phyloP scores from a whole-genome alignment of 2,113 vertebrate genomes.

The Odocoileus hemionus region DNA sequence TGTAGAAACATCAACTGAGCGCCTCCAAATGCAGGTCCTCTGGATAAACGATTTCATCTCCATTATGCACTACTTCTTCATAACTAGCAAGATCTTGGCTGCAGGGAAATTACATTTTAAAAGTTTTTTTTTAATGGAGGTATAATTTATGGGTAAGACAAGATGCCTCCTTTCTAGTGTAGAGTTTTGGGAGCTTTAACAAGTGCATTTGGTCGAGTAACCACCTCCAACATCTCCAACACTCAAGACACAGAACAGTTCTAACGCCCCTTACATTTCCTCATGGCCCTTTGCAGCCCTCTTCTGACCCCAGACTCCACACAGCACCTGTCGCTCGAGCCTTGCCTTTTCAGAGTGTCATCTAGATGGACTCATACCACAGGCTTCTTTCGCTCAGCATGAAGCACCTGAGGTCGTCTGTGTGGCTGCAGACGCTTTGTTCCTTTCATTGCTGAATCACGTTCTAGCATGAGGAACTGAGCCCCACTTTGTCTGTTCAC shows the following conservation, averaged over 20 bases:
- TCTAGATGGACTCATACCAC: too few species aligned
- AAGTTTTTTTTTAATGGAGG: neutral
- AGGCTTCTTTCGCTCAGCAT: neutral
- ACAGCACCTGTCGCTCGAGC: neutral
- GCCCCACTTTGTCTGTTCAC: neutral
- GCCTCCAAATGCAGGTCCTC: neutral
- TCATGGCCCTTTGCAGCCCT: rapidly evolving
- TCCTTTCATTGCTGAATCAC: neutral
- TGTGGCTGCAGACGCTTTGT: rapidly evolving
- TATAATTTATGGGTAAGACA: neutral
- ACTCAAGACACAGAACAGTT: neutral
- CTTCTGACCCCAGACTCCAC: neutral
- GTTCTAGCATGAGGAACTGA: rapidly evolving
- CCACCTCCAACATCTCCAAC: too few species aligned
- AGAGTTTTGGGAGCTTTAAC: neutral
- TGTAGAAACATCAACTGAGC: neutral
- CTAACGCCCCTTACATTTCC: neutral
- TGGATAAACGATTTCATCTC: neutral
- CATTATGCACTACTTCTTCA: neutral
- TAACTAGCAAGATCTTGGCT: neutral
- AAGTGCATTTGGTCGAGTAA: neutral
- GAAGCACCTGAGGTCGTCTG: rapidly evolving
- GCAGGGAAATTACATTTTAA: neutral
- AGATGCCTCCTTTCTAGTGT: neutral
- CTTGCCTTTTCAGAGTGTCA: neutral